A percentile compares a stretch with the other conserved stretches of the same genome.
Conservation (phyloP, 2,888 invertebrate species). For the Herminia tarsipennalis region DNA sequence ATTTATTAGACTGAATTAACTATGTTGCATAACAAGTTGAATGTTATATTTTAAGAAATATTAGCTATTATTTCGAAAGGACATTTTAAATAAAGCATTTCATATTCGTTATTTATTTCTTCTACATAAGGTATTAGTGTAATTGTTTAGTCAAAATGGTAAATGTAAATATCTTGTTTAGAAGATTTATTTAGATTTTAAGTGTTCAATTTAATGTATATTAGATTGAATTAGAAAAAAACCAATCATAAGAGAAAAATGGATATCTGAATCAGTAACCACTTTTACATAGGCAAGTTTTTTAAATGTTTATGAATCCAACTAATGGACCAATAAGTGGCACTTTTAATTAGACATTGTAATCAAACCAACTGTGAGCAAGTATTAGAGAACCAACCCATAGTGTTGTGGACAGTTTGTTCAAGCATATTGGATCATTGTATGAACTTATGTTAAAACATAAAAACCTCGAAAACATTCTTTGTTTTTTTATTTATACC, state of each 20-base stretch:
- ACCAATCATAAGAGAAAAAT: slow-evolving; percentile 53
- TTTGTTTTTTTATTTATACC: slow-evolving; percentile 58
- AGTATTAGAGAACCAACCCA: slow-evolving; percentile 55
- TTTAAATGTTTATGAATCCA: slow-evolving; percentile 70
- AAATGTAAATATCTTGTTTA: slow-evolving; percentile 83
- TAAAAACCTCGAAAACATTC: slow-evolving; percentile 74
- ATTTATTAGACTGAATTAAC: slow-evolving; percentile 77
- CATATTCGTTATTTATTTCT: slow-evolving; percentile 85
- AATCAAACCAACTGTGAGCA: slow-evolving; percentile 56
- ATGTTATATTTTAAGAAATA: slow-evolving; percentile 74
- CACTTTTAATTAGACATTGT: slow-evolving; percentile 64
- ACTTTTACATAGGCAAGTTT: slow-evolving; percentile 63
- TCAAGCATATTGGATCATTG: slow-evolving; percentile 82
- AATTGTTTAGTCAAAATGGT: slow-evolving; percentile 82
- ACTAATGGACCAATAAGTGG: slow-evolving; percentile 79
- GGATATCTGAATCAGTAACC: slow-evolving; percentile 59
- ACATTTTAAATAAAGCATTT: slow-evolving; percentile 82
- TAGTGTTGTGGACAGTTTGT: slow-evolving; percentile 73
- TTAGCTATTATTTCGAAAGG: slow-evolving; percentile 73
- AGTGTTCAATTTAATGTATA: slow-evolving; percentile 81
- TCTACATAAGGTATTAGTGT: slow-evolving; percentile 79
- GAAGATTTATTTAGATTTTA: slow-evolving; percentile 81
- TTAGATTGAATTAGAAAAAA: slow-evolving; percentile 77
- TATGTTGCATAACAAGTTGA: slow-evolving; percentile 72
- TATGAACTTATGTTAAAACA: slow-evolving; percentile 83